Conservation (phyloP, 1,140 invertebrate species). For the Octopus bimaculoides region DNA sequence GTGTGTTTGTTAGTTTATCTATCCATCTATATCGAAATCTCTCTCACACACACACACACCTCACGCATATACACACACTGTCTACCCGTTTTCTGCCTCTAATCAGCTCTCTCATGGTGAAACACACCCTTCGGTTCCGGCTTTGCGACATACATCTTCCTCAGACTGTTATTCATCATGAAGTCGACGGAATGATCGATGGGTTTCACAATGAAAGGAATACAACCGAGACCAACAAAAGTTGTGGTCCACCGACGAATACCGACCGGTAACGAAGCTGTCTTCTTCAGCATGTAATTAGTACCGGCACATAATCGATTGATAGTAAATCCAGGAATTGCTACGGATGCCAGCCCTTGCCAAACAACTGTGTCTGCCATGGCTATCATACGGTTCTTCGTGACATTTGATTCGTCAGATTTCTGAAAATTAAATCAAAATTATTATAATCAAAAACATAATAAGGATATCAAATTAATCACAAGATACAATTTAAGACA, state of each 20-base stretch:
- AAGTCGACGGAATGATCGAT: slow-evolving; percentile 81
- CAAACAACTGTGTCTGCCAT: slow-evolving; percentile 82
- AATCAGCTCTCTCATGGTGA: slow-evolving; percentile 18
- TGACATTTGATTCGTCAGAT: slow-evolving; percentile 20
- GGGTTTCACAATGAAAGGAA: slow-evolving; percentile 89
- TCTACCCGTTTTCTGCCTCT: not conserved
- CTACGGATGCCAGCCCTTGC: slow-evolving; percentile 90
- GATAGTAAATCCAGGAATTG: slow-evolving; percentile 88
- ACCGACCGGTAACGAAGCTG: slow-evolving; percentile 56
- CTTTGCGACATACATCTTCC: slow-evolving; percentile 43
- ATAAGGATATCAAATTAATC: too few species aligned
- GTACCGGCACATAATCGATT: slow-evolving; percentile 78
- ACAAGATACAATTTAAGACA: too few species aligned
- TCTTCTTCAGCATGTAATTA: slow-evolving; percentile 61
- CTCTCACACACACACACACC: too few species aligned
- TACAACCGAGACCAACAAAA: slow-evolving; percentile 75
- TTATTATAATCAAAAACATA: not conserved
- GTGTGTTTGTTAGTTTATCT: too few species aligned
- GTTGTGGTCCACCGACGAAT: slow-evolving; percentile 70
- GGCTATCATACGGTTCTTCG: slow-evolving; percentile 53
- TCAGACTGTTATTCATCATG: slow-evolving; percentile 72
- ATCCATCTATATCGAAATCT: too few species aligned
- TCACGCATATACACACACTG: not conserved
- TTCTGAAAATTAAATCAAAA: slow-evolving; percentile 34
- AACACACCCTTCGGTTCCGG: slow-evolving; percentile 5